Conservation (phyloP, 2,888 invertebrate species). For the Mellilla xanthometata region DNA sequence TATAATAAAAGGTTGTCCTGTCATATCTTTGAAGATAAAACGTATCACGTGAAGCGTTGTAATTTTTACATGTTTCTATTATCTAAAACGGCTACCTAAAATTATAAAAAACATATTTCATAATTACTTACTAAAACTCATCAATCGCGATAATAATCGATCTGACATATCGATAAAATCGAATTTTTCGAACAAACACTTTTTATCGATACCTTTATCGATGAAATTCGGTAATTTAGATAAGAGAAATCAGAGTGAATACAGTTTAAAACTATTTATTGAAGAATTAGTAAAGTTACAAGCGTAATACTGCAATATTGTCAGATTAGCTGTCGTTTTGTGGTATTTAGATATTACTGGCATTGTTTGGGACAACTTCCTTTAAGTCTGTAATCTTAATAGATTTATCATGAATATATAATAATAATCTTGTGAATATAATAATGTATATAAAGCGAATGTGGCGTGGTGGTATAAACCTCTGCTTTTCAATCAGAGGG, state of each 20-base stretch:
- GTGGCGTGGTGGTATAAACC: no score
- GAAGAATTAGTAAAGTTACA: slow-evolving; percentile 34
- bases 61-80: not conserved
- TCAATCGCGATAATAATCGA: slow-evolving; percentile 39
- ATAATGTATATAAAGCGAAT: no score
- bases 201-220: slow-evolving; percentile 16
- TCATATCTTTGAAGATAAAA: not conserved
- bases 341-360: slow-evolving; percentile 21
- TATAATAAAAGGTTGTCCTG: no score
- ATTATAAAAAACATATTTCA: slow-evolving; percentile 35
- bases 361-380: slow-evolving; percentile 2
- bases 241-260: slow-evolving; percentile 18
- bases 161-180: slow-evolving; percentile 33
- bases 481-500: no score
- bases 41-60: not conserved
- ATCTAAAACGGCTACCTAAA: slow-evolving; percentile 6
- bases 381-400: slow-evolving; percentile 6
- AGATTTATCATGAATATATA: no score
- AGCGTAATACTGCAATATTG: slow-evolving; percentile 44
- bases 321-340: slow-evolving; percentile 39
- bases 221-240: slow-evolving; percentile 19
- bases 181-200: slow-evolving; percentile 10
- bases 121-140: slow-evolving; percentile 42
- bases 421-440: no score
- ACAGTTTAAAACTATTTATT: slow-evolving; percentile 5